phyloP scores from a whole-genome alignment of 2,888 invertebrate genomes.

The Asteroscopus sphinx region DNA sequence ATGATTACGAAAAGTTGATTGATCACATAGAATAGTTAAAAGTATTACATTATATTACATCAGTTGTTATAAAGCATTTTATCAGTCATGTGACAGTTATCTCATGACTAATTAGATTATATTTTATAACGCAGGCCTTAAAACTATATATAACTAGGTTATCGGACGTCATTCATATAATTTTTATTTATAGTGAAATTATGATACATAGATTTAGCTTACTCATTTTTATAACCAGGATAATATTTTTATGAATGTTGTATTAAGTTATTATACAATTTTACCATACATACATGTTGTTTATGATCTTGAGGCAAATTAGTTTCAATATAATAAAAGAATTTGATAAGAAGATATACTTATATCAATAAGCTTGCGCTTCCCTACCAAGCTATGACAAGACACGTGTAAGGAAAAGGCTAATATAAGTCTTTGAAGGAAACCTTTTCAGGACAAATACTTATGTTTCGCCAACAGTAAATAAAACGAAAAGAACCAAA shows the following conservation, averaged over 20 bases:
- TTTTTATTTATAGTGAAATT: slow-evolving; percentile 19
- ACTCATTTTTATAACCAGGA: slow-evolving; percentile 18
- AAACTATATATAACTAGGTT: slow-evolving; percentile 25
- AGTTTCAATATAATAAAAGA: no score
- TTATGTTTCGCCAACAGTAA: not conserved
- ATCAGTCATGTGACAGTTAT: slow-evolving; percentile 32
- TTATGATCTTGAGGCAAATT: slow-evolving; percentile 4
- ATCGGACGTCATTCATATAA: slow-evolving; percentile 15
- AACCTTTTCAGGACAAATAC: no score
- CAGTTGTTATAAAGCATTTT: slow-evolving; percentile 12
- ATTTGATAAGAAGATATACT: no score
- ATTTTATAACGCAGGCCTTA: slow-evolving; percentile 8
- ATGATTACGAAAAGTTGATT: slow-evolving; percentile 37
- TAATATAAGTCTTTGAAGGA: no score
- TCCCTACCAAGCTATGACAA: no score
- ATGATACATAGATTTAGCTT: slow-evolving; percentile 4
- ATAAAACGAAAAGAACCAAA: slow-evolving; percentile 9
- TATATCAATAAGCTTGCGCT: no score
- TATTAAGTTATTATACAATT: slow-evolving; percentile 10
- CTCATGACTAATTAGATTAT: slow-evolving; percentile 5
- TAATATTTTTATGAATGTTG: slow-evolving; percentile 6
- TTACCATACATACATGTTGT: not conserved
- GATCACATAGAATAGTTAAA: slow-evolving; percentile 24
- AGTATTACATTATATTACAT: slow-evolving; percentile 20
- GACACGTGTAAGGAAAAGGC: no score